Base-by-base conservation (phyloP, 2,888 invertebrate genomes). In the Apocheima hispidaria region DNA sequence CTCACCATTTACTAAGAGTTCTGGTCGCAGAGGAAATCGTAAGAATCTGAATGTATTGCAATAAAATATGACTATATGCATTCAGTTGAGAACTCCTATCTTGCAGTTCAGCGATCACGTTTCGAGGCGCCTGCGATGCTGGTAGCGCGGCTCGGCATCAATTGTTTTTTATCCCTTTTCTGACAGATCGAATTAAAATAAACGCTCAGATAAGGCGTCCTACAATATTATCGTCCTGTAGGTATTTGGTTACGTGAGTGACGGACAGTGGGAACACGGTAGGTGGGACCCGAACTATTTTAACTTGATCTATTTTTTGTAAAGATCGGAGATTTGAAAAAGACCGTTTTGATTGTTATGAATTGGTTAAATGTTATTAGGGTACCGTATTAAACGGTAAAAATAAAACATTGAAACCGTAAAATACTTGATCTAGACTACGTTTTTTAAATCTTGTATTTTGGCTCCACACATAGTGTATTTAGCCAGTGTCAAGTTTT, bases 121-220 rank as follows among this genome's bases (percentile, higher is more conserved):
- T 81, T 76, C 81, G 74, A 70, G 77, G 74, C 78, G 78, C 74
- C 77, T 74, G 76, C 77, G 77, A 74, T 21, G 78, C 83, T 89
- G 79, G 90, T 90, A 92, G 92, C 70, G 81, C 70, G 81, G 80
- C 82, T 64, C 78, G 70, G 75, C 70, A 51, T 81, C 79, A 79
- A 76, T 60, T 72, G 43, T 69, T 90, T 91, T 92, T 90, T 90
- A 82, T 83, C 80, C 83, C 83, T 81, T 82, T 80, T 84, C 92
- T 91, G 92, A 92, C 92, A 92, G 90, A 90, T 91, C 91, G 84
- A 91, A 92, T 92, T 92, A 92, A 90, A 92, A 91, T 92, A 92
- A 92, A 92, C 90, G 92, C 84, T 90, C 78, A 84, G 90, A 90
- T 90, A 90, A 86, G 82, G 86, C 90, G 87, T 89, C 86, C 86